Conservation (phyloP, 92 coral and sea anemone species). For the Siderastrea siderea region DNA sequence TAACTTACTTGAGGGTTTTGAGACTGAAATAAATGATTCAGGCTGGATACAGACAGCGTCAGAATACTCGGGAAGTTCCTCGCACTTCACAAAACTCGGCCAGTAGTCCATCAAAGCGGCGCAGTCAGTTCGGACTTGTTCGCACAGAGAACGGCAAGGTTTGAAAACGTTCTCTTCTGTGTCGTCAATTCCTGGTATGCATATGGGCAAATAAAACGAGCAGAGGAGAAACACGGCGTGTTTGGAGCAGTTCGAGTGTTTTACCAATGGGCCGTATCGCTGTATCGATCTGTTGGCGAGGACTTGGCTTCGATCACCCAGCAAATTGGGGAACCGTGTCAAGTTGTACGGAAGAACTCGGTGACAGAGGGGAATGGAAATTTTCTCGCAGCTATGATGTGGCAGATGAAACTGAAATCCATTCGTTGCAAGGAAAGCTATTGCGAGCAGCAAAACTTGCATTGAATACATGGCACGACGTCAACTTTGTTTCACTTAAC, state of each 20-base stretch:
- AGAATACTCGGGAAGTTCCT: conserved; percentile 14
- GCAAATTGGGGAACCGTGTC: conserved; percentile 36
- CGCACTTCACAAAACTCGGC: conserved; percentile 19
- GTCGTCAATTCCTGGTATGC: conserved; percentile 33
- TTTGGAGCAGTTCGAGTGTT: conserved; percentile 26
- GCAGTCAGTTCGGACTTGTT: conserved; percentile 18
- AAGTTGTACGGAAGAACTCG: conserved; percentile 39
- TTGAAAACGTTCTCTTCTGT: not conserved
- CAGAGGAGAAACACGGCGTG: conserved; percentile 41
- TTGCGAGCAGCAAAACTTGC: not conserved
- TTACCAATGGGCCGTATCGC: not conserved
- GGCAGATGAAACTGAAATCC: conserved; percentile 23
- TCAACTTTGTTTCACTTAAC: not conserved
- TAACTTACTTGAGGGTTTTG: conserved; percentile 16
- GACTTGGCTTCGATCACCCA: conserved; percentile 12
- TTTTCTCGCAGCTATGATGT: conserved; percentile 10
- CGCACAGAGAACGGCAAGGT: conserved; percentile 47
- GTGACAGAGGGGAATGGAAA: conserved; percentile 6
- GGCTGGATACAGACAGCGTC: conserved; percentile 25
- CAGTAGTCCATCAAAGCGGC: not conserved
- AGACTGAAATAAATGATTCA: conserved; percentile 6
- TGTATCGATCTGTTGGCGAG: conserved; percentile 19
- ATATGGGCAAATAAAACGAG: conserved; percentile 24
- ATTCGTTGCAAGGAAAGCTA: not conserved
- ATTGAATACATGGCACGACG: not conserved